Evolutionary conservation across 2,797 vertebrate species (phyloP).

Genomic region (Darevskia nairensis): DNA sequence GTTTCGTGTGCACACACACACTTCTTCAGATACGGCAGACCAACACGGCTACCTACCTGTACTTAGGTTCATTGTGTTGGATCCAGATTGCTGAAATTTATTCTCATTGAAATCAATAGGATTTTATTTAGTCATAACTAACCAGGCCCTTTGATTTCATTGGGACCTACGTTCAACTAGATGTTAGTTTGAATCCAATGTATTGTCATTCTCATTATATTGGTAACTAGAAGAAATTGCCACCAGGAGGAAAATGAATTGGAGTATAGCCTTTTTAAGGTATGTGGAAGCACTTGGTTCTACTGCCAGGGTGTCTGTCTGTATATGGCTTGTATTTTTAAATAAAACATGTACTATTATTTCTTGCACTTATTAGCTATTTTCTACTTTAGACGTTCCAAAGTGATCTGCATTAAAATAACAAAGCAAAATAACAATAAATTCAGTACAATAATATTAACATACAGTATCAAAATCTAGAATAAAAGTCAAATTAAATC

Average conservation of each 20-base stretch:
- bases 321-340: conserved; percentile 37
- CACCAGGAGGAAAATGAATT: conserved; percentile 67
- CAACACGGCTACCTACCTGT: background rate
- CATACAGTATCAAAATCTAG: background rate
- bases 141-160: background rate
- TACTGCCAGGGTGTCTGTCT: conserved; percentile 46
- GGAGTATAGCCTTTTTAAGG: conserved; percentile 60
- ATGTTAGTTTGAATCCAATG: background rate
- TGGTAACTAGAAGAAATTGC: conserved; percentile 63
- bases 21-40: too few relatives aligned
- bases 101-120: background rate
- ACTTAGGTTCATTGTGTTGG: background rate
- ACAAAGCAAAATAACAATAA: background rate
- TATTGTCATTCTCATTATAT: conserved; percentile 32
- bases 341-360: conserved; percentile 20
- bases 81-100: background rate
- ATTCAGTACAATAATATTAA: background rate
- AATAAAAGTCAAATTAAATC: background rate
- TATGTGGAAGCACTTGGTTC: background rate
- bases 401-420: background rate
- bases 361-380: background rate
- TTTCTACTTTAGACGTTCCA: background rate
- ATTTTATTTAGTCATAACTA: background rate
- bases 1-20: too few relatives aligned
- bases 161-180: background rate